Conservation (phyloP, 2,888 invertebrate species). For the Seira ritae region DNA sequence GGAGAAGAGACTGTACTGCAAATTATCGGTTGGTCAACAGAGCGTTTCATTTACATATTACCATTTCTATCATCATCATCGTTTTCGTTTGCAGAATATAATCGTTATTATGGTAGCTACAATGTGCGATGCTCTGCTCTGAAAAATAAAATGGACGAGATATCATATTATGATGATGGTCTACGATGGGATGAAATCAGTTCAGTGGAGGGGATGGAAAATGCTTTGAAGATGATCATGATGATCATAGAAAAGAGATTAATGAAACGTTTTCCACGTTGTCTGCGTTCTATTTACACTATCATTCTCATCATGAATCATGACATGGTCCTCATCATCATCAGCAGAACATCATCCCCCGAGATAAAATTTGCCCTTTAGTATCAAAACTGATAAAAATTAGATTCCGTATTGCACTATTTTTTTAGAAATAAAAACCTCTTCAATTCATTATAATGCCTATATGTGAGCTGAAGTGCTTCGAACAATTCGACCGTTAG, state of each 20-base stretch:
- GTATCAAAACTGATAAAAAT: no score
- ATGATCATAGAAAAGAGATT: constrained; percentile 19
- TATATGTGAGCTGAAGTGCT: no score
- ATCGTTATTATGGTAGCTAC: not conserved
- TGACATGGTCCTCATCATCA: not conserved
- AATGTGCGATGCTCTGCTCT: not conserved
- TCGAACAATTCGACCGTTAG: no score
- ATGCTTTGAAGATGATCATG: not conserved
- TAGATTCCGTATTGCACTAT: no score
- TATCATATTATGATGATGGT: not conserved
- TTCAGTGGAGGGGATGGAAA: not conserved
- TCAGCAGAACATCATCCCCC: not conserved
- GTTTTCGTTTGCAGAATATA: not conserved
- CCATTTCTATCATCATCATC: constrained; percentile 39
- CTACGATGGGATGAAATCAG: not conserved
- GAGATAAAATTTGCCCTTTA: no score
- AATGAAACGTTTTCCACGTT: constrained; percentile 45
- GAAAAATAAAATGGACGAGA: not conserved
- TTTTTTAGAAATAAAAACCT: no score
- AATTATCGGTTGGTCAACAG: constrained; percentile 67
- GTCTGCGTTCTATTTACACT: not conserved
- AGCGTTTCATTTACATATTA: constrained; percentile 62
- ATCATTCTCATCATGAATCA: not conserved
- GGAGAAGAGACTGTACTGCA: constrained; percentile 35
- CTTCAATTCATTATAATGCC: no score